Percentiles rank a stretch among this genome's conserved stretches.
phyloP scores from a whole-genome alignment of 2,888 invertebrate genomes.

The Escarpia spicata region DNA sequence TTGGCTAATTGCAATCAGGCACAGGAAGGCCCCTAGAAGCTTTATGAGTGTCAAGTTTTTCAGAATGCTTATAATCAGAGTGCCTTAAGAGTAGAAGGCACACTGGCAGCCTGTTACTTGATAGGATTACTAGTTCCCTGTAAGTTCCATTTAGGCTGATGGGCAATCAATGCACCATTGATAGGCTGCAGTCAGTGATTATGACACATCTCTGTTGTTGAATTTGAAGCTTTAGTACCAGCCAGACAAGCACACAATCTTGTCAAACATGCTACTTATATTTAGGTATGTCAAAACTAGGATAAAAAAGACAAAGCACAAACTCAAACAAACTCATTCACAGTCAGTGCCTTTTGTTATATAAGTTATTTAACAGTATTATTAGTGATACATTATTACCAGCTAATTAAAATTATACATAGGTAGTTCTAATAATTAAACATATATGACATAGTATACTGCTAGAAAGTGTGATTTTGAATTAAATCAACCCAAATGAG shows the following conservation, averaged over 20 bases:
- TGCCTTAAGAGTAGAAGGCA: neutral
- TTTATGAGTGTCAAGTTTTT: slow-evolving; percentile 6
- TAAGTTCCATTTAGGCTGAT: neutral
- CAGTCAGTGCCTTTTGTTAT: neutral
- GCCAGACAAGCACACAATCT: neutral
- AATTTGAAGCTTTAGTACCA: neutral
- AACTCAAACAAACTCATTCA: neutral
- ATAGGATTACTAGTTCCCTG: neutral
- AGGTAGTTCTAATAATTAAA: neutral
- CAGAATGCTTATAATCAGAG: slow-evolving; percentile 6
- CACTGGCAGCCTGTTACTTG: neutral
- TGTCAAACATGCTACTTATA: neutral
- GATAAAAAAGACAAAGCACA: neutral
- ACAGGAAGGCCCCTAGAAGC: neutral
- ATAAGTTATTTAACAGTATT: neutral
- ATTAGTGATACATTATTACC: neutral
- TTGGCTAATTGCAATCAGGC: neutral
- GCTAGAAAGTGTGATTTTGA: neutral
- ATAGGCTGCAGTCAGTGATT: neutral
- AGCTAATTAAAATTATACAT: neutral
- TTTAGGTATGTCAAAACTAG: neutral
- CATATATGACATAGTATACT: neutral
- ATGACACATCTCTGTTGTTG: neutral
- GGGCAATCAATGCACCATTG: neutral
- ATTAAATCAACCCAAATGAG: neutral